These are phyloP conservation scores for Formicarius rufipectus DNA, from an alignment of 2,113 vertebrate genomes.

Conservation along the genomic window DNA sequence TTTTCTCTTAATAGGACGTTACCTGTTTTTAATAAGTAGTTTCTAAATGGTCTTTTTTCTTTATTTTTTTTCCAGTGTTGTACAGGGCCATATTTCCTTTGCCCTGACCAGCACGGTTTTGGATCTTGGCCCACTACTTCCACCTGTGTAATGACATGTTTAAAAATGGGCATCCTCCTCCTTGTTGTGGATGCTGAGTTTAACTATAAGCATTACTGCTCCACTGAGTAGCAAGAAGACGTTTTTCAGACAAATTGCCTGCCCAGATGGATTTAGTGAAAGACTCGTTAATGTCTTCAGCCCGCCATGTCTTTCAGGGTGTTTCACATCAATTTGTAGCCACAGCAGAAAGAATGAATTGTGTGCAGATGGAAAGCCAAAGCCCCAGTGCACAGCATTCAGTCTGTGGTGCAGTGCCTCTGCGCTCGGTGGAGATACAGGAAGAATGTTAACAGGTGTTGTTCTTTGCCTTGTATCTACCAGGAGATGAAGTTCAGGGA, in stretches of 20 bases:
- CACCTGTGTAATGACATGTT: background rate
- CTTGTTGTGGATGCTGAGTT: background rate
- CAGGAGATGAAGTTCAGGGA: background rate
- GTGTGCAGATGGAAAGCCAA: background rate
- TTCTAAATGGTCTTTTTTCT: background rate
- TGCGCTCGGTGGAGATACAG: background rate
- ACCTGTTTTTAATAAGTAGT: background rate
- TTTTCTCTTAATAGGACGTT: background rate
- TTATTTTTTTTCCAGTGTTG: background rate
- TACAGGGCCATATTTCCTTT: background rate
- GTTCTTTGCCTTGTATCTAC: background rate
- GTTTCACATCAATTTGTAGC: background rate
- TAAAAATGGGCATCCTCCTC: background rate
- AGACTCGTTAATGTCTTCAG: background rate
- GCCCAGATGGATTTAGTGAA: background rate
- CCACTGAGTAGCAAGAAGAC: background rate
- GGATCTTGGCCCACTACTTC: conserved; percentile 1
- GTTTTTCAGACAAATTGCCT: background rate
- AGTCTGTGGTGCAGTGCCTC: background rate
- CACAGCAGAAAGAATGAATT: background rate
- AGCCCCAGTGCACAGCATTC: background rate
- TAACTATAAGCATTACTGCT: background rate
- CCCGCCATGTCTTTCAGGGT: background rate
- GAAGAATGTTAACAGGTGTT: background rate
- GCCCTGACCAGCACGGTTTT: background rate